A percentile compares a stretch with the other conserved stretches of the same genome.
phyloP scores from a whole-genome alignment of 53 echinoderm and acorn worm species.

The Stichopus horrens region DNA sequence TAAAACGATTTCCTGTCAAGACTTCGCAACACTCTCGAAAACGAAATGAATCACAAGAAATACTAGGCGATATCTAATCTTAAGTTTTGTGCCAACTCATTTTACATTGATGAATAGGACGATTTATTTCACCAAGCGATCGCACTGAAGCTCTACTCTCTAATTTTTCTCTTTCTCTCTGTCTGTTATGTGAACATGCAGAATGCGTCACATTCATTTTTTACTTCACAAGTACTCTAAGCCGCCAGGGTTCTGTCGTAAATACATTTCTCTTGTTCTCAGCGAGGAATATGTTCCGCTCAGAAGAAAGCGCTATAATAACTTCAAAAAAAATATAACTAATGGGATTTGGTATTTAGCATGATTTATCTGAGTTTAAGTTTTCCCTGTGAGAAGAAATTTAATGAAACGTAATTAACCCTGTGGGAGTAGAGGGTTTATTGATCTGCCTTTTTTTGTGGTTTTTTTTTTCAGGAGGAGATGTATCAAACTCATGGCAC shows the following conservation, averaged over 20 bases:
- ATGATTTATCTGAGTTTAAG: neutral
- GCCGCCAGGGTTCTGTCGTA: slow-evolving; percentile 18
- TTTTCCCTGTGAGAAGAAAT: neutral
- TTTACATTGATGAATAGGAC: neutral
- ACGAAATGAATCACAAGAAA: slow-evolving; percentile 2
- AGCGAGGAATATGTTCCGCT: slow-evolving; percentile 2
- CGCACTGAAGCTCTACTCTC: neutral
- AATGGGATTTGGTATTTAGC: slow-evolving; percentile 18
- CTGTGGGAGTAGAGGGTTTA: neutral
- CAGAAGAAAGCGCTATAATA: neutral
- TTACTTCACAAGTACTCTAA: neutral
- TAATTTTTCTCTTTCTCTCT: neutral
- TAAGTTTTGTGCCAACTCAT: neutral
- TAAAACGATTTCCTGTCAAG: neutral
- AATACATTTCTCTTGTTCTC: neutral
- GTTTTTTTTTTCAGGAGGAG: neutral
- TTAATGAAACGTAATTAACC: slow-evolving; percentile 18
- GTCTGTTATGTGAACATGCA: neutral
- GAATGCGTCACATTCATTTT: neutral
- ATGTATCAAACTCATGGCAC: neutral
- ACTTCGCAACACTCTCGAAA: slow-evolving; percentile 5
- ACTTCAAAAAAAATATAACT: neutral
- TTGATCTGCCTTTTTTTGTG: neutral
- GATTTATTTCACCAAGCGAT: neutral
- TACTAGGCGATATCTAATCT: neutral